Evolutionary conservation across 2,888 invertebrate species (phyloP), one percentile per base, ranked within the genome.

Genomic region (Pachymerium ferrugineum): DNA sequence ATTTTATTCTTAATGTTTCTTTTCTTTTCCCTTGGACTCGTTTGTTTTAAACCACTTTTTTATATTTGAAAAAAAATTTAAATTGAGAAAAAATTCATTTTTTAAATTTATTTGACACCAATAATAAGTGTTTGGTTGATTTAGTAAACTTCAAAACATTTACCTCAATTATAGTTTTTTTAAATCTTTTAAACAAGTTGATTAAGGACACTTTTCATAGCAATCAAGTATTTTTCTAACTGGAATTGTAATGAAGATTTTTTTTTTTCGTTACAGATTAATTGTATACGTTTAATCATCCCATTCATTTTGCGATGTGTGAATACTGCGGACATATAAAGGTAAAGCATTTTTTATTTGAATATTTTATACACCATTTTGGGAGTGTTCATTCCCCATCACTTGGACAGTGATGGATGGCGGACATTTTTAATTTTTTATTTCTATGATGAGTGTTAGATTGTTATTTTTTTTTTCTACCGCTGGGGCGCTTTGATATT

Each of bases 351-450:
- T 62, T 62, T 25, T 62, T 62, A 28, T 8, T 38, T 38, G 2
- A 62, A 62, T 25, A 25, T 25, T 25, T 62, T 62, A 22, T 54
- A 54, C 16, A 54, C 47, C 10, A 22, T n/a, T n/a, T n/a, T 54
- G 47, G 47, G 47, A 54, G 47, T n/a, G 47, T n/a, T 54, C 19
- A 54, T 19, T 19, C 22, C 47, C 47, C 47, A 54, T 54, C 47
- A 54, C 47, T 54, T 54, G 47, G 47, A 54, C 47, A 54, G 47
- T 54, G 47, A 54, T 54, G 16, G 22, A 54, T 54, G 47, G 19
- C 22, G 47, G 47, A 54, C 47, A 54, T 54, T 54, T 54, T 54
- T 54, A 54, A 54, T 54, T 54, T 54, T 54, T 54, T 22, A 54
- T 54, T 54, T 54, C 47, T 19, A 54, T 54, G 47, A 54, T 54